Percentiles rank a stretch among this genome's conserved stretches.
phyloP scores from a whole-genome alignment of 1,140 invertebrate genomes.

The Aplysia californica region DNA sequence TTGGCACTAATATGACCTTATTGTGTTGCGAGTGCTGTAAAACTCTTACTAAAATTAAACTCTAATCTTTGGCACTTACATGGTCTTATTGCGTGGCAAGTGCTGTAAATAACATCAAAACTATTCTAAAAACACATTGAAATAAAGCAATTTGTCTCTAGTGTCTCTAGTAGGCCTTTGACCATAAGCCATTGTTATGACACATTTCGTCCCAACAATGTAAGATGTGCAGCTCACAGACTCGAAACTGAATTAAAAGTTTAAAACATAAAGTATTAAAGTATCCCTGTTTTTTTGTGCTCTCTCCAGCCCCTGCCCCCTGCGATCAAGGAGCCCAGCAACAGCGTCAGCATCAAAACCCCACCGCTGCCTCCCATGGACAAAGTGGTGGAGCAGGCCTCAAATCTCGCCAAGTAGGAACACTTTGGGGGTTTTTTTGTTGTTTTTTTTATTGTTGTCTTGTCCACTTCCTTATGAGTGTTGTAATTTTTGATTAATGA shows the following conservation, averaged over 20 bases:
- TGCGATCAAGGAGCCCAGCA: not conserved
- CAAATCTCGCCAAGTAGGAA: constrained; percentile 41
- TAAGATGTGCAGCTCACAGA: not conserved
- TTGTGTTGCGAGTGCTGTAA: too few species aligned
- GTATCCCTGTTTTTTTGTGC: too few species aligned
- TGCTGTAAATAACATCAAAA: too few species aligned
- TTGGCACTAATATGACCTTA: too few species aligned
- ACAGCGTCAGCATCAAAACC: constrained; percentile 32
- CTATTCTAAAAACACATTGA: too few species aligned
- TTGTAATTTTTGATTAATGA: not conserved
- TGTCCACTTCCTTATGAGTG: not conserved
- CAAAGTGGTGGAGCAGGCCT: constrained; percentile 39
- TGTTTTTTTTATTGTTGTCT: not conserved
- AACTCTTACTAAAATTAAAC: too few species aligned
- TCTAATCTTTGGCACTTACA: too few species aligned
- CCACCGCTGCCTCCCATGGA: constrained; percentile 43
- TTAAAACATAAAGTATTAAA: too few species aligned
- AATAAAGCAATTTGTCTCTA: not conserved
- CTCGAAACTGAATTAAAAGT: not conserved
- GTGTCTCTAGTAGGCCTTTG: not conserved
- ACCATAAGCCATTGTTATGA: not conserved
- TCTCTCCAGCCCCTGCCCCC: not conserved
- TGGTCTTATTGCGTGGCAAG: too few species aligned
- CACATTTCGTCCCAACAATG: not conserved
- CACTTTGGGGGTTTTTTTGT: not conserved